A percentile compares a stretch with the other conserved stretches of the same genome.
Conservation (phyloP, 1,140 invertebrate species). For the Trichogramma pretiosum region DNA sequence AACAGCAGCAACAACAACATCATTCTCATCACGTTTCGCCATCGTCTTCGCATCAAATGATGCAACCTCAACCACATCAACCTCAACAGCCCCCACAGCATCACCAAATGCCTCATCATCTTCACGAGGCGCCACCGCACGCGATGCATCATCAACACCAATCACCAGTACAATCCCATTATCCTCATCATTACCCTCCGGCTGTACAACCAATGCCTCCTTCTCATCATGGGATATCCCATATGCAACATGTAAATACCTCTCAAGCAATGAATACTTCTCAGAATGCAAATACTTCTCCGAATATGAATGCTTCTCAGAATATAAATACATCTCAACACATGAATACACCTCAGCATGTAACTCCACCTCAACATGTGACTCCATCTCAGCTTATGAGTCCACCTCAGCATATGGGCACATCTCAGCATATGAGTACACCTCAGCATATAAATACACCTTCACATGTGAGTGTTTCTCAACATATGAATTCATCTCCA, state of each 20-base stretch:
- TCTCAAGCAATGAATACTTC: background rate
- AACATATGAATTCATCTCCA: background rate
- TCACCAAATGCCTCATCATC: conserved; percentile 26
- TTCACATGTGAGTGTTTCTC: background rate
- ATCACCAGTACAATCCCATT: too few species aligned
- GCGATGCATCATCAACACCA: conserved; percentile 17
- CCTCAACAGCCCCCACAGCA: conserved; percentile 15
- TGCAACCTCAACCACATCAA: too few species aligned
- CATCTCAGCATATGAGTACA: background rate
- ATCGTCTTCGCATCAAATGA: too few species aligned
- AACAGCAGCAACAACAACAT: conserved; percentile 11
- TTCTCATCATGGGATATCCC: too few species aligned
- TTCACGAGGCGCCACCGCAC: conserved; percentile 16
- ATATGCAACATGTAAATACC: conserved; percentile 7
- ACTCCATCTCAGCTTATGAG: conserved; percentile 13
- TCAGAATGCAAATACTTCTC: conserved; percentile 1
- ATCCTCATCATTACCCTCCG: too few species aligned
- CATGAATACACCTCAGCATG: conserved; percentile 8
- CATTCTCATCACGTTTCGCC: conserved; percentile 3
- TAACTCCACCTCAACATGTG: conserved; percentile 5
- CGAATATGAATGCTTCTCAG: conserved; percentile 5
- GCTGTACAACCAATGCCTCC: too few species aligned
- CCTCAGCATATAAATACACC: conserved; percentile 9
- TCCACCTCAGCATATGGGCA: conserved; percentile 6
- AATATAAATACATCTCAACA: conserved; percentile 7